Conservation (phyloP, 2,113 vertebrate species). For the Miniopterus natalensis region DNA sequence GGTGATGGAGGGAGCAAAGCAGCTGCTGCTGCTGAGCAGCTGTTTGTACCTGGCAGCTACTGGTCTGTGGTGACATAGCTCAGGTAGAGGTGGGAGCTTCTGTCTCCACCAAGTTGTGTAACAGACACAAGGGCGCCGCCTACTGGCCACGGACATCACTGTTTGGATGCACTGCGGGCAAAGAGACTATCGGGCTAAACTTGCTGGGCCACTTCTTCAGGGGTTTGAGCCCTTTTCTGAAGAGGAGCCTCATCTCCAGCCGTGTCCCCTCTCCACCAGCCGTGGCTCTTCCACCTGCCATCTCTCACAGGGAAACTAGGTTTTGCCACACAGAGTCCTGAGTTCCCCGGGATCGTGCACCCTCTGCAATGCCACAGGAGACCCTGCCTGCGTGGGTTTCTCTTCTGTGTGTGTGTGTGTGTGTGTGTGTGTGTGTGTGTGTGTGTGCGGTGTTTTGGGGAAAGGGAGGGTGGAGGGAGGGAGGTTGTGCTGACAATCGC, state of each 20-base stretch:
- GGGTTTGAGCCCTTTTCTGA: not conserved
- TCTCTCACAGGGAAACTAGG: not conserved
- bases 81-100: not conserved
- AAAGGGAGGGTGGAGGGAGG: not conserved
- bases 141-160: not conserved
- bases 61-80: not conserved
- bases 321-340: not conserved
- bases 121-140: not conserved
- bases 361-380: not conserved
- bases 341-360: not conserved
- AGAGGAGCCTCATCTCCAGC: not conserved
- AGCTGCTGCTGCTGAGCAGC: not conserved
- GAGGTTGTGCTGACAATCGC: slow-evolving; percentile 64
- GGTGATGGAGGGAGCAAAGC: not conserved
- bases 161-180: not conserved
- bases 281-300: not conserved
- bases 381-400: not conserved
- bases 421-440: not conserved
- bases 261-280: not conserved
- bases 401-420: not conserved
- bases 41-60: not conserved
- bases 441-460: not conserved
- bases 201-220: not conserved
- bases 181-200: not conserved
- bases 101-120: not conserved